phyloP scores from a whole-genome alignment of 2,113 vertebrate species.

The Malurus melanocephalus region DNA sequence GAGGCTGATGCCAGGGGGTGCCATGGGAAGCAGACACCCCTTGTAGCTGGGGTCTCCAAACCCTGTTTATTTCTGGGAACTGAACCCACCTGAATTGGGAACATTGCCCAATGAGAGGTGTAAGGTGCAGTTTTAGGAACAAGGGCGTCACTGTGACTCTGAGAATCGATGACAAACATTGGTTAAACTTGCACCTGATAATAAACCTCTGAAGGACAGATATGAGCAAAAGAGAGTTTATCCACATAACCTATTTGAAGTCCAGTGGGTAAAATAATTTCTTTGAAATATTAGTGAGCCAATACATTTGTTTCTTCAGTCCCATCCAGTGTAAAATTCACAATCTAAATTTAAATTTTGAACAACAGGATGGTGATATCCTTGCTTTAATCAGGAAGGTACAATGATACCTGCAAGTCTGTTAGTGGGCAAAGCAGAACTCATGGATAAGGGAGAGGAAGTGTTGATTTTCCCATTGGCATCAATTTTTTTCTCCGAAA shows the following conservation, averaged over 20 bases:
- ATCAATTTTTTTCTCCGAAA: not conserved
- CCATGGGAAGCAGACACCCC: not conserved
- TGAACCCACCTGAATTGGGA: not conserved
- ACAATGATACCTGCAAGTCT: not conserved
- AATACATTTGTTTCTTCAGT: not conserved
- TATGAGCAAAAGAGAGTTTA: not conserved
- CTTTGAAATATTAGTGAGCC: not conserved
- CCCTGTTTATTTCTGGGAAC: not conserved
- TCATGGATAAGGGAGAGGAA: not conserved
- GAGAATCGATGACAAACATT: not conserved
- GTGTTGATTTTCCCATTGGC: not conserved
- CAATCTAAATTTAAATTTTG: not conserved
- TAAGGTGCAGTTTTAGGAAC: not conserved
- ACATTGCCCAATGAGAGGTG: accelerated
- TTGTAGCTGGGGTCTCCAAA: not conserved
- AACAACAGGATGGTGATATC: not conserved
- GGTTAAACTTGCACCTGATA: not conserved
- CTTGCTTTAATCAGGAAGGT: not conserved
- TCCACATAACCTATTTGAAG: not conserved
- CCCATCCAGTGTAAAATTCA: not conserved
- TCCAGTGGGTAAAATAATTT: not conserved
- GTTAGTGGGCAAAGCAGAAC: not conserved
- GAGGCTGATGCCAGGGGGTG: not conserved
- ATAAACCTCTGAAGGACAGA: not conserved
- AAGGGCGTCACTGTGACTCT: not conserved